phyloP scores from a whole-genome alignment of 2,888 invertebrate genomes.

The Deilephila elpenor region DNA sequence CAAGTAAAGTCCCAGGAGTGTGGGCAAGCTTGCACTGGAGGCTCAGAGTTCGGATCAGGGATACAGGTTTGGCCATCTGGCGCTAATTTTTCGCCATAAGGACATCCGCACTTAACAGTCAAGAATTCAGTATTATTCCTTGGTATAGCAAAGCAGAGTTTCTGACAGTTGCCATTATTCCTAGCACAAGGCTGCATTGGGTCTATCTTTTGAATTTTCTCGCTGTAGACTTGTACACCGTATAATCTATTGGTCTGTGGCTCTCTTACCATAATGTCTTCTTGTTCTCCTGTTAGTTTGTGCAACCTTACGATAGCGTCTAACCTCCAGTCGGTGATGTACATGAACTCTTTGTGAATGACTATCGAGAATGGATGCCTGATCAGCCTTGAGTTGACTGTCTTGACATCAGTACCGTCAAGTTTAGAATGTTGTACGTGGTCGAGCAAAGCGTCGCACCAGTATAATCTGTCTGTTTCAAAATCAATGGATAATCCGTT shows the following conservation, averaged over 20 bases:
- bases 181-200: conserved; percentile 92
- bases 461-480: conserved; percentile 93
- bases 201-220: conserved; percentile 88
- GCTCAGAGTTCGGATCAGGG: conserved; percentile 93
- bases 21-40: conserved; percentile 94
- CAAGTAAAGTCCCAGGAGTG: conserved; percentile 98
- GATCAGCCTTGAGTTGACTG: conserved; percentile 93
- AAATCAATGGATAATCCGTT: conserved; percentile 98
- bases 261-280: conserved; percentile 93
- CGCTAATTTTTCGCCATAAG: conserved; percentile 93
- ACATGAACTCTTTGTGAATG: conserved; percentile 95
- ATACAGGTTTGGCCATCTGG: conserved; percentile 89
- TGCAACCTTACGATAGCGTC: conserved; percentile 96
- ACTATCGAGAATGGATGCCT: conserved; percentile 97
- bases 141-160: conserved; percentile 97
- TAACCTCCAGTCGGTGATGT: conserved; percentile 98
- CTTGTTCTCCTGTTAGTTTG: conserved; percentile 94
- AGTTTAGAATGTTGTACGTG: conserved; percentile 97
- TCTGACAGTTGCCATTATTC: conserved; percentile 96
- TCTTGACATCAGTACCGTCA: conserved; percentile 95
- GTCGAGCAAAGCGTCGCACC: conserved; percentile 98
- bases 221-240: conserved; percentile 95
- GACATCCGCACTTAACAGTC: conserved; percentile 93
- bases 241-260: conserved; percentile 96
- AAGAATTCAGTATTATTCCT: conserved; percentile 83